These are phyloP conservation scores for Sisyra nigra DNA, from an alignment of 2,888 invertebrate species.

Conservation along the genomic window DNA sequence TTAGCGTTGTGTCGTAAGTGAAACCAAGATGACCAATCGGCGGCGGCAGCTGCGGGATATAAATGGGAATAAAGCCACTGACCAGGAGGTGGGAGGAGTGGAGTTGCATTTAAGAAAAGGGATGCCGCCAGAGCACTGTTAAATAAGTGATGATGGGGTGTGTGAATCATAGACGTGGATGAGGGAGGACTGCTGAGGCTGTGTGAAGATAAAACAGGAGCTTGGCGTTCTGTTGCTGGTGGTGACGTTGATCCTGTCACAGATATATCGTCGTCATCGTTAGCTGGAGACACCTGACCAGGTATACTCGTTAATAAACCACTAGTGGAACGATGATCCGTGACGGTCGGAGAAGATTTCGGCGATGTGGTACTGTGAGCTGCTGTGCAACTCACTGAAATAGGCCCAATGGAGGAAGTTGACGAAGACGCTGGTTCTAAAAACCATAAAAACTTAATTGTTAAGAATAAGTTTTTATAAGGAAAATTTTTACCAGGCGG, in stretches of 20 bases:
- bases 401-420: slow-evolving; percentile 25
- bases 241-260: slow-evolving; percentile 45
- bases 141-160: slow-evolving; percentile 23
- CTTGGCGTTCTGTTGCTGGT: slow-evolving; percentile 29
- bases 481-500: slow-evolving; percentile 16
- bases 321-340: slow-evolving; percentile 12
- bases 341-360: slow-evolving; percentile 37
- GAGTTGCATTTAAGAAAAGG: slow-evolving; percentile 58
- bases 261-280: slow-evolving; percentile 38
- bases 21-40: slow-evolving; percentile 49
- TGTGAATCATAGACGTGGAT: slow-evolving; percentile 12
- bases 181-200: slow-evolving; percentile 19
- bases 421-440: slow-evolving; percentile 25
- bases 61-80: slow-evolving; percentile 67
- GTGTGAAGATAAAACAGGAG: slow-evolving; percentile 23
- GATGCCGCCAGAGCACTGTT: slow-evolving; percentile 49
- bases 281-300: slow-evolving; percentile 36
- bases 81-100: slow-evolving; percentile 55
- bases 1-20: slow-evolving; percentile 25
- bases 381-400: slow-evolving; percentile 29
- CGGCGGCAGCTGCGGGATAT: slow-evolving; percentile 35
- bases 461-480: not conserved
- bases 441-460: slow-evolving; percentile 9
- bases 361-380: slow-evolving; percentile 60
- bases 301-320: slow-evolving; percentile 28